phyloP scores from a whole-genome alignment of 2,797 vertebrate species.

The Glossophaga mutica region DNA sequence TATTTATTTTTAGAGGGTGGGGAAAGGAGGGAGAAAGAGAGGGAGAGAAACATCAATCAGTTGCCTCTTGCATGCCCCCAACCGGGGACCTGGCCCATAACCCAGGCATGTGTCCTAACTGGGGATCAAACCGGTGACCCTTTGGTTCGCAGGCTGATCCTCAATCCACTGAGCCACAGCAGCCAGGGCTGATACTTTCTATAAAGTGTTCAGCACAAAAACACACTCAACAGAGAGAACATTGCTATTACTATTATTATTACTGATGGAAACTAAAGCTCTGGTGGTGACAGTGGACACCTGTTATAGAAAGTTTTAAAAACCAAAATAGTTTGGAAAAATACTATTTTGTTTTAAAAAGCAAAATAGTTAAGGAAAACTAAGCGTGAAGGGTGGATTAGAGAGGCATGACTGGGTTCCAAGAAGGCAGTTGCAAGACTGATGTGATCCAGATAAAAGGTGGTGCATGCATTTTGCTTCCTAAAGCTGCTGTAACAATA shows the following conservation, averaged over 20 bases:
- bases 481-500: neutral
- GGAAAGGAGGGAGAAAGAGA: too few species aligned
- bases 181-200: neutral
- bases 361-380: neutral
- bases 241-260: neutral
- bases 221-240: neutral
- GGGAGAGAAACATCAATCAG: too few species aligned
- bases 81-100: too few species aligned
- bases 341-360: too few species aligned
- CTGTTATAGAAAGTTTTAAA: neutral
- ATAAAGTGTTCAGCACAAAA: neutral
- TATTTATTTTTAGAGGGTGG: too few species aligned
- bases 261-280: neutral
- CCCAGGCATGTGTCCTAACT: too few species aligned
- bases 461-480: neutral
- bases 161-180: too few species aligned
- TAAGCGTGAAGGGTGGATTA: neutral
- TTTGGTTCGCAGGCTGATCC: too few species aligned
- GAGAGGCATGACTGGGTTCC: neutral
- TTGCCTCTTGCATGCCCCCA: too few species aligned
- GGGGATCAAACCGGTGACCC: too few species aligned
- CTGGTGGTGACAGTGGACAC: neutral
- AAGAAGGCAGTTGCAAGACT: neutral
- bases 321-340: neutral
- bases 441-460: neutral